Conservation (phyloP, 2,113 vertebrate species). For the Seriola quinqueradiata region DNA sequence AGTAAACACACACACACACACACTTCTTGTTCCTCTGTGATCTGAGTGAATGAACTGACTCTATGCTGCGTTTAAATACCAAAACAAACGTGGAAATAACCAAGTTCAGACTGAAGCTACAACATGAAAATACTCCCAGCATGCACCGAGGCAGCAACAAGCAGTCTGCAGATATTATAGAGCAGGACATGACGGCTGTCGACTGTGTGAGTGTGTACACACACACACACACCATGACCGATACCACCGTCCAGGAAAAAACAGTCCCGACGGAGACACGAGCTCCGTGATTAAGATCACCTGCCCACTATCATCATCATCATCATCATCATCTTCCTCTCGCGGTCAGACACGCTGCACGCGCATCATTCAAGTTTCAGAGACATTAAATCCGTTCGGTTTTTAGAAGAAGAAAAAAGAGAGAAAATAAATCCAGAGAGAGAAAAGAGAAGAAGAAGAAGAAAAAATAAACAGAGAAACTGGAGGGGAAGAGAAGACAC, state of each 20-base stretch:
- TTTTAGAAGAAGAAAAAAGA: not conserved
- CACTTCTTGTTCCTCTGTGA: too few relatives aligned
- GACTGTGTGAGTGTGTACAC: not conserved
- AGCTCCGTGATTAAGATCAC: slow-evolving; percentile 15
- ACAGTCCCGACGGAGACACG: slow-evolving; percentile 10
- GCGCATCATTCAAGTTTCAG: slow-evolving; percentile 18
- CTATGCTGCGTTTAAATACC: too few relatives aligned
- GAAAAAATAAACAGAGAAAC: not conserved
- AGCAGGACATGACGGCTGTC: slow-evolving; percentile 41
- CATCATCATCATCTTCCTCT: not conserved
- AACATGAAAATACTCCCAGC: not conserved
- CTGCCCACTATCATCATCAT: not conserved
- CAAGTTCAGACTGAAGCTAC: not conserved
- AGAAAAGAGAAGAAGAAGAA: slow-evolving; percentile 16
- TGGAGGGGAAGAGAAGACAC: slow-evolving; percentile 3
- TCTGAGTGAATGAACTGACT: too few relatives aligned
- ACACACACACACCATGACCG: not conserved
- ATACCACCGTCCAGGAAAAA: not conserved
- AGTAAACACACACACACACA: too few relatives aligned
- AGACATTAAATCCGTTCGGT: slow-evolving; percentile 14
- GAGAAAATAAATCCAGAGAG: slow-evolving; percentile 4
- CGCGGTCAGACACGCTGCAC: too few relatives aligned
- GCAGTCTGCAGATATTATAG: slow-evolving; percentile 7
- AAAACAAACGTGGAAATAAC: not conserved
- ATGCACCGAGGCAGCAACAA: slow-evolving; percentile 10